These are phyloP conservation scores for Isurus oxyrinchus DNA, from an alignment of 2,113 vertebrate genomes.

Conservation along the genomic window DNA sequence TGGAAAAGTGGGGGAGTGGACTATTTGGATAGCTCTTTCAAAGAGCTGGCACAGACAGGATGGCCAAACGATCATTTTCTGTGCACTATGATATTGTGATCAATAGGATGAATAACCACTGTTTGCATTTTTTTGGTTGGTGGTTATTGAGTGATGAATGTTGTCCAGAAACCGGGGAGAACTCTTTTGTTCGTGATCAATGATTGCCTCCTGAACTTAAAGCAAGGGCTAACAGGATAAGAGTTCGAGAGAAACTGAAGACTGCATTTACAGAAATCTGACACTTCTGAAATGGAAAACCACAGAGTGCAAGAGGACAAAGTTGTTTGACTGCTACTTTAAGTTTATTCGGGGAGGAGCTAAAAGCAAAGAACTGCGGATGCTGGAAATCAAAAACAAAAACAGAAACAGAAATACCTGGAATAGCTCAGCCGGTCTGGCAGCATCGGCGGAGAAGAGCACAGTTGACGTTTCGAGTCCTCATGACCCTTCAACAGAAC, in stretches of 20 bases:
- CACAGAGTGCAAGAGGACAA: neutral
- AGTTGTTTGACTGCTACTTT: neutral
- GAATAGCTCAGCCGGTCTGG: no score
- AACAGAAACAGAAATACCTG: no score
- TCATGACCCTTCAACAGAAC: no score
- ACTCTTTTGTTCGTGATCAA: neutral
- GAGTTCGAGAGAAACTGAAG: neutral
- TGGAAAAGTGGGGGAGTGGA: neutral
- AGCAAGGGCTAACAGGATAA: neutral
- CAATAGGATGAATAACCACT: neutral
- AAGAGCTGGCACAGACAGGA: neutral
- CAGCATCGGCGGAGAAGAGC: no score
- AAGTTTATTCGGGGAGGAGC: neutral
- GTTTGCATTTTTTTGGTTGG: neutral
- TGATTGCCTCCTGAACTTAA: neutral
- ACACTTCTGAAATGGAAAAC: neutral
- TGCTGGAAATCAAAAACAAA: no score
- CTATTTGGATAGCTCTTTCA: neutral
- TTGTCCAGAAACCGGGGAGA: neutral
- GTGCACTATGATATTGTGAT: neutral
- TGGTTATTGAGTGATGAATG: neutral
- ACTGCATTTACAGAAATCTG: neutral
- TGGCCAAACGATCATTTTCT: neutral
- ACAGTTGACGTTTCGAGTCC: no score
- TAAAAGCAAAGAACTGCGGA: neutral